A percentile compares a stretch with the other conserved stretches of the same genome.
Evolutionary conservation across 2,797 vertebrate genomes (phyloP).

Genomic region (Parambassis ranga): DNA sequence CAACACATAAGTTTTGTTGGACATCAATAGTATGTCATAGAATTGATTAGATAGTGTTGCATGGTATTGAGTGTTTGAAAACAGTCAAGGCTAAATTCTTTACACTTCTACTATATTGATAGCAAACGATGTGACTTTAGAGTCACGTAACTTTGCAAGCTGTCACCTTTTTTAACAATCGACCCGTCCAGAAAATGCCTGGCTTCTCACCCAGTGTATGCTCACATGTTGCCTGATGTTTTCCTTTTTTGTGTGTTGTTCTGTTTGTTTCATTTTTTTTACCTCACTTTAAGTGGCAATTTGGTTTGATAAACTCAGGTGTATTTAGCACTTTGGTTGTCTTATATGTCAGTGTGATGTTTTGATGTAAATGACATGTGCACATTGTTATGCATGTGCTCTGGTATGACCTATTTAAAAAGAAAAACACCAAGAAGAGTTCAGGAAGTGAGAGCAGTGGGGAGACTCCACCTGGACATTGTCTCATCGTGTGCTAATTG

Average conservation of each 20-base stretch:
- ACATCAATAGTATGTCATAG: conserved; percentile 2
- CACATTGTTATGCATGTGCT: background rate
- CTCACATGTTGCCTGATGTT: background rate
- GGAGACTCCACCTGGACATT: conserved; percentile 27
- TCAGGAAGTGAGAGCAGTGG: conserved; percentile 43
- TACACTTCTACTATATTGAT: background rate
- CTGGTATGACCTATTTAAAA: background rate
- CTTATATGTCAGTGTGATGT: background rate
- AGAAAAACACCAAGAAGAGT: background rate
- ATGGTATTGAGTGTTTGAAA: conserved; percentile 6
- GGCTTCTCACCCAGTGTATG: background rate
- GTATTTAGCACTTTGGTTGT: background rate
- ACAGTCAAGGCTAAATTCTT: conserved; percentile 3
- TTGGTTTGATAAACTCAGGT: background rate
- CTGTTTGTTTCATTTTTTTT: background rate
- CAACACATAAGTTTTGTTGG: conserved; percentile 16
- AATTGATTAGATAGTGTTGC: conserved; percentile 24
- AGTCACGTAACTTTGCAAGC: background rate
- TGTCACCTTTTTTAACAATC: background rate
- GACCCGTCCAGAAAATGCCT: background rate
- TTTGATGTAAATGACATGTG: background rate
- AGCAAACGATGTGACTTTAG: background rate
- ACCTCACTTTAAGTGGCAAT: too few relatives aligned
- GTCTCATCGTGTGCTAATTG: conserved; percentile 64
- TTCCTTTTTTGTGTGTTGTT: background rate